These are phyloP conservation scores for Saturnia japonica DNA, from an alignment of 2,888 invertebrate genomes.

Conservation along the genomic window DNA sequence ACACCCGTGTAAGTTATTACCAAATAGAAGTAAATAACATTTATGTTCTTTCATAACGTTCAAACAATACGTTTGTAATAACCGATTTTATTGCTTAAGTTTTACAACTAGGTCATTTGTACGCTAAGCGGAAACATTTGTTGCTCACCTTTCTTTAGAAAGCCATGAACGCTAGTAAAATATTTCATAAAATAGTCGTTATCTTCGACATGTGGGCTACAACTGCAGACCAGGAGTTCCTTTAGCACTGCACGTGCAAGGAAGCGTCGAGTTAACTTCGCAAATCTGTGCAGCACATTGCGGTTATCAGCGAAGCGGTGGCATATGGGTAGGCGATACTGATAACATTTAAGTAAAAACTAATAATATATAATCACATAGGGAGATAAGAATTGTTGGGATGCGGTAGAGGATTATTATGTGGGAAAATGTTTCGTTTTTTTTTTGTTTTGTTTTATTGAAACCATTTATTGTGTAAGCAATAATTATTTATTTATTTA, in stretches of 20 bases:
- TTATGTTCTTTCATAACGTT: neutral
- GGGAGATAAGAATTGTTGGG: conserved; percentile 8
- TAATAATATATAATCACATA: conserved; percentile 11
- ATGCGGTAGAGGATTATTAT: neutral
- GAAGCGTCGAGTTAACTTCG: conserved; percentile 54
- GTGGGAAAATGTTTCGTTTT: neutral
- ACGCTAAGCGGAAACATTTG: conserved; percentile 64
- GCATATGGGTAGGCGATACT: conserved; percentile 25
- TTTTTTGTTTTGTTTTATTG: too few relatives aligned
- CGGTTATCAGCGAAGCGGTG: conserved; percentile 48
- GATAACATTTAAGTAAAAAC: conserved; percentile 35
- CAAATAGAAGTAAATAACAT: neutral
- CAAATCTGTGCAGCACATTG: conserved; percentile 78
- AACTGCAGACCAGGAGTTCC: conserved; percentile 48
- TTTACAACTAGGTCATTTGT: conserved; percentile 27
- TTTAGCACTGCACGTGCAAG: conserved; percentile 70
- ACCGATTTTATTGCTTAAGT: conserved; percentile 35
- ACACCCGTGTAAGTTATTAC: neutral
- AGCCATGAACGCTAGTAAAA: conserved; percentile 68
- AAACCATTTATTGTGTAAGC: too few relatives aligned
- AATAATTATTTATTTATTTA: too few relatives aligned
- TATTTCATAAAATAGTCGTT: conserved; percentile 70
- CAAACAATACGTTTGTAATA: conserved; percentile 37
- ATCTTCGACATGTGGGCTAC: conserved; percentile 64
- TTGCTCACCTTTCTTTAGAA: conserved; percentile 75